These are phyloP conservation scores for Lithophane socia DNA, from an alignment of 2,888 invertebrate species.

Conservation along the genomic window DNA sequence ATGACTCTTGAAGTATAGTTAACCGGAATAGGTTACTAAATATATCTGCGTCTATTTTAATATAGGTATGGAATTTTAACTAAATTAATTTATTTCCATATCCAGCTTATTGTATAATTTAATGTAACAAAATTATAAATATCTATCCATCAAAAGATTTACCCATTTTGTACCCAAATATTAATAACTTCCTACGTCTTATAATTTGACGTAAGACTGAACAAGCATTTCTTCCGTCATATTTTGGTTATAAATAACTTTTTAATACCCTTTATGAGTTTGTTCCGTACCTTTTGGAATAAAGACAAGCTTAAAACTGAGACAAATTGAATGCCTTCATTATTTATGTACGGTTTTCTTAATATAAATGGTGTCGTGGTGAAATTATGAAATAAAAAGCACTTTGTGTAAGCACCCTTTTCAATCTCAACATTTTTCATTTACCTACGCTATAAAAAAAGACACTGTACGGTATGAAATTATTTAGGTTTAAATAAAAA, in stretches of 20 bases:
- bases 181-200: conserved; percentile 33
- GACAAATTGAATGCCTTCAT: not conserved
- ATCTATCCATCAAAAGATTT: conserved; percentile 26
- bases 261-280: conserved; percentile 35
- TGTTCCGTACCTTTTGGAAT: conserved; percentile 5
- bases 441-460: not conserved
- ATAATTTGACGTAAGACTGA: conserved; percentile 5
- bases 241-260: conserved; percentile 43
- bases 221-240: not conserved
- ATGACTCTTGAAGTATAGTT: too few relatives aligned
- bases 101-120: not conserved
- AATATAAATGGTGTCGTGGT: not conserved
- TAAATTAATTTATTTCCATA: not conserved
- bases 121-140: not conserved
- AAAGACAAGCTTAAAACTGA: conserved; percentile 17
- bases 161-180: conserved; percentile 12
- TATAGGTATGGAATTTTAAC: not conserved
- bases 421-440: not conserved
- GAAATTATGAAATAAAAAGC: not conserved
- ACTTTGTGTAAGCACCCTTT: not conserved
- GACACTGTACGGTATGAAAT: not conserved
- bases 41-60: too few relatives aligned
- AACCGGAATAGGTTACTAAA: too few relatives aligned
- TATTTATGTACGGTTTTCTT: not conserved
- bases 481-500: too few relatives aligned